Evolutionary conservation across 2,888 invertebrate species (phyloP), one percentile per base, ranked within the genome.

Genomic region (Acronicta psi): DNA sequence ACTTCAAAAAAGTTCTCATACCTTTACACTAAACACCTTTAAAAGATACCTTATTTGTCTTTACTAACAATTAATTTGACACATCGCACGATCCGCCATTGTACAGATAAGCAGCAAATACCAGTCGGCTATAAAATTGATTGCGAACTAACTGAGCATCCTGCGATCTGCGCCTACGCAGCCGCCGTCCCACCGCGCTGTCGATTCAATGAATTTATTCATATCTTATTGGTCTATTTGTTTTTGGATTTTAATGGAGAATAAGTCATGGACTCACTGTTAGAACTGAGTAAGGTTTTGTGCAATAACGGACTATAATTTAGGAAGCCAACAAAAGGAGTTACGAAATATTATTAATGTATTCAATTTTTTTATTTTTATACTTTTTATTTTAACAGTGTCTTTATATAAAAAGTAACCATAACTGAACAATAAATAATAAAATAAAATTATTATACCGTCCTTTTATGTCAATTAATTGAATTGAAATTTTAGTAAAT

Each of bases 61-160:
- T 31, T 40, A 25, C 14, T 49, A 46, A 69, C 41, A 56, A 47
- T 66, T 61, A 68, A 52, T 62, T 31, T 9, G 10, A n/a, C 50
- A 41, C 13, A 41, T 44, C 25, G 55, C 43, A 53, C 31, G 56
- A 40, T 38, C 69, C 59, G 14, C 44, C 63, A 81, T 75, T 86
- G 82, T 82, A 87, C 73, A 81, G 77, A 86, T 82, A 84, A 86
- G 79, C 80, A 83, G 82, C 83, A 73, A 85, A 89, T 88, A 86
- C 84, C 83, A 84, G 82, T 82, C 74, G 79, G 83, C 87, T 77
- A 90, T 89, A 87, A 86, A 90, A 90, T 89, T 89, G 90, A 91
- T 88, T 87, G 88, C 79, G 73, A 83, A 82, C 86, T 86, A 87
- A 82, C 85, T 74, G 80, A 56, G 79, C 86, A 84, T 90, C 90